Percentiles rank a stretch among this genome's conserved stretches.
Conservation (phyloP, 2,113 vertebrate genomes). For the Tenebrosternarchus preto region DNA sequence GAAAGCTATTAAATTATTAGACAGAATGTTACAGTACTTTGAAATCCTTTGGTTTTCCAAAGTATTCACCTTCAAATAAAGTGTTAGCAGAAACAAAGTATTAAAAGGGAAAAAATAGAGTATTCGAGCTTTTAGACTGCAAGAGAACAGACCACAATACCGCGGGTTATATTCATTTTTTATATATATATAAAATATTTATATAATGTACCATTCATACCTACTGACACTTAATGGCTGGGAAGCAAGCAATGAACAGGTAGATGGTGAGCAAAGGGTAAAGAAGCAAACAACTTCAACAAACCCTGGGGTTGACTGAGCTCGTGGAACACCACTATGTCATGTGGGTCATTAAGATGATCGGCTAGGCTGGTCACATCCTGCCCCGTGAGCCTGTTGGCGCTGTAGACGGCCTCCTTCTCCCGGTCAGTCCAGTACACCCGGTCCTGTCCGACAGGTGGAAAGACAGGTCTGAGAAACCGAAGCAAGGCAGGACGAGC, state of each 20-base stretch:
- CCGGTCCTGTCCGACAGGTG: constrained; percentile 80
- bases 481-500: neutral
- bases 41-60: no score
- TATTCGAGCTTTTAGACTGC: no score
- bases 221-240: no score
- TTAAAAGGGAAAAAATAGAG: neutral
- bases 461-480: neutral
- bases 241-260: no score
- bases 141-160: no score
- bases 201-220: no score
- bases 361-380: constrained; percentile 88
- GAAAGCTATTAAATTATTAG: no score
- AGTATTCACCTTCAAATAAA: no score
- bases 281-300: constrained; percentile 22
- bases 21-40: no score
- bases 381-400: constrained; percentile 87
- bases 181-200: no score
- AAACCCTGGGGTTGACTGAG: constrained; percentile 91
- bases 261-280: neutral
- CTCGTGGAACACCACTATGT: constrained; percentile 93
- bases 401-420: constrained; percentile 91
- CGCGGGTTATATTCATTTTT: no score
- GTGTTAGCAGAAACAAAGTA: neutral
- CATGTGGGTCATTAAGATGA: constrained; percentile 95
- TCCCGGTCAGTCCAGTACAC: constrained; percentile 98